Conservation (phyloP, 2,113 vertebrate species). For the Atrichornis clamosus region DNA sequence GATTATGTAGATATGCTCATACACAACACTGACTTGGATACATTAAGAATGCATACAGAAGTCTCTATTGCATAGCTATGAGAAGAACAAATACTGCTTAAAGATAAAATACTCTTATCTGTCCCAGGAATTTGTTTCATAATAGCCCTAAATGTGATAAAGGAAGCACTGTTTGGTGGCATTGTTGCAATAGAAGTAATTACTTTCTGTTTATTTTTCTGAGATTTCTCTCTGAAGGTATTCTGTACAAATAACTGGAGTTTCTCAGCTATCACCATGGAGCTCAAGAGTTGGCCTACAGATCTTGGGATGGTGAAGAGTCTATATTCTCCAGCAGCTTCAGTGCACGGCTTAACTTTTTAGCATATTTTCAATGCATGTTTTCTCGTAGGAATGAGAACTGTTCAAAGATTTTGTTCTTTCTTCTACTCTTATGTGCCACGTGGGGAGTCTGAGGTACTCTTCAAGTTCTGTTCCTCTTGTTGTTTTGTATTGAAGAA, state of each 20-base stretch:
- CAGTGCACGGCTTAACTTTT: background rate
- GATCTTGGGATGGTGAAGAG: background rate
- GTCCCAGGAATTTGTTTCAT: background rate
- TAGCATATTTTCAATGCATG: background rate
- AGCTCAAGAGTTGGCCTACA: background rate
- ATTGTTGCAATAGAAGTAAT: background rate
- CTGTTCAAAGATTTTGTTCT: background rate
- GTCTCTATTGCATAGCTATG: background rate
- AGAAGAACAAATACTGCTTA: background rate
- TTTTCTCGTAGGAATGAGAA: background rate
- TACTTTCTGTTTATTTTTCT: background rate
- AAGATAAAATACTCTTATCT: background rate
- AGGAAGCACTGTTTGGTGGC: background rate
- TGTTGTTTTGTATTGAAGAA: background rate
- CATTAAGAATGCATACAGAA: background rate
- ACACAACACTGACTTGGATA: background rate
- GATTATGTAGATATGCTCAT: background rate
- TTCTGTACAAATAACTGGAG: background rate
- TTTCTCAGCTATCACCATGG: background rate
- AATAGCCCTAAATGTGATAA: background rate
- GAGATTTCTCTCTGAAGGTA: background rate
- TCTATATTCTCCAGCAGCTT: background rate
- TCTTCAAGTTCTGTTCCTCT: background rate
- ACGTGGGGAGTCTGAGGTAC: background rate
- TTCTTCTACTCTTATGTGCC: background rate